Evolutionary conservation across 2,888 invertebrate species (phyloP), one percentile per base, ranked within the genome.

Genomic region (Pammene fasciana): DNA sequence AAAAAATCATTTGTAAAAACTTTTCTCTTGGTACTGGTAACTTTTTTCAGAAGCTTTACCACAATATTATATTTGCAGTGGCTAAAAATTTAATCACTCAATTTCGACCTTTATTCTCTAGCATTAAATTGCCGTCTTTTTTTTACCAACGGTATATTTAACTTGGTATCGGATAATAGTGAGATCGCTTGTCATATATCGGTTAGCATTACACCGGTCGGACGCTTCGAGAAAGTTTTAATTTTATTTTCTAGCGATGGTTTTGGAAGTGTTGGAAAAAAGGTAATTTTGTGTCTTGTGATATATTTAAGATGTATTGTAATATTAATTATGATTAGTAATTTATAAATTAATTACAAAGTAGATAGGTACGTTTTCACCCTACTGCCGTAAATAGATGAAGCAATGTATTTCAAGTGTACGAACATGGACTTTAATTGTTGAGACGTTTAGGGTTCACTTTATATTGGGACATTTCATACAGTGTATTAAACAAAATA

Each of bases 141-240:
- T 46, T 52, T 18, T 18, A 36, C 14, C 4, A 38, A n/a, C 10
- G 45, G 6, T 26, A 38, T 8, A 26, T n/a, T 26, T 4, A 14
- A 48, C 0, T 9, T 65, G 14, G 60, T 55, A 8, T 55, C 11
- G 26, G 14, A 46, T 54, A 26, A 45, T 64, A 65, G 60, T 65
- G 41, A 55, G 38, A 60, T 46, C 26, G 41, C 46, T 46, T 65
- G 60, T 60, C 60, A 70, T 65, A 41, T 65, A 65, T 65, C 60
- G 65, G 60, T 65, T 65, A 60, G 70, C 9, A n/a, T 70, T 55
- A 14, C 16, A 8, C 16, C 26, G 34, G 52, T 18, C 41, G 46
- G 65, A 13, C 59, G 70, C 36, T 65, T 43, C 5, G 38, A 26
- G 16, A 55, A 1, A 11, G n/a, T 41, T 65, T 52, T 54, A 60